Evolutionary conservation across 2,888 invertebrate genomes (phyloP).

Genomic region (Noctua comes): DNA sequence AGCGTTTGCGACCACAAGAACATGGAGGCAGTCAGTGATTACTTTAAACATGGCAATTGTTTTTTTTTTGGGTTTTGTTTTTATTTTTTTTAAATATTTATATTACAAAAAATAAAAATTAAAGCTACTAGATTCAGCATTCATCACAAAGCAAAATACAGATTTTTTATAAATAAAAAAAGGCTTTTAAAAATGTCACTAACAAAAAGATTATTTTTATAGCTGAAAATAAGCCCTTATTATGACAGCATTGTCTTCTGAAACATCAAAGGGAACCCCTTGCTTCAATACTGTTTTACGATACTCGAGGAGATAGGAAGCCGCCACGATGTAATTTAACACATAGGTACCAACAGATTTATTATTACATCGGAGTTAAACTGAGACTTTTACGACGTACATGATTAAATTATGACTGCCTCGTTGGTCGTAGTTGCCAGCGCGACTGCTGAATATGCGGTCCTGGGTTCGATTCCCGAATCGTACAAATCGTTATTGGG

Average conservation of each 20-base stretch:
- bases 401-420: slow-evolving; percentile 10
- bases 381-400: slow-evolving; percentile 21
- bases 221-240: slow-evolving; percentile 18
- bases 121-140: not conserved
- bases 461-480: not conserved
- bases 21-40: no score
- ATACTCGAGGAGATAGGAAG: slow-evolving; percentile 36
- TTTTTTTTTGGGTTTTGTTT: no score
- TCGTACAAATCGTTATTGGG: not conserved
- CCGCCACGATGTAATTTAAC: slow-evolving; percentile 29
- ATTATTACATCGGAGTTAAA: slow-evolving; percentile 23
- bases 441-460: not conserved
- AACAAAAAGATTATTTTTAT: slow-evolving; percentile 24
- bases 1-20: not conserved
- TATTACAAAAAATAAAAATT: no score
- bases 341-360: slow-evolving; percentile 14
- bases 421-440: not conserved
- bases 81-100: no score
- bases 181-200: not conserved
- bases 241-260: slow-evolving; percentile 25
- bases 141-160: not conserved
- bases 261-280: slow-evolving; percentile 40
- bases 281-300: slow-evolving; percentile 40
- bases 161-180: no score
- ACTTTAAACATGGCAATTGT: no score